Evolutionary conservation across 2,113 vertebrate genomes (phyloP).

Genomic region (Candoia aspera): DNA sequence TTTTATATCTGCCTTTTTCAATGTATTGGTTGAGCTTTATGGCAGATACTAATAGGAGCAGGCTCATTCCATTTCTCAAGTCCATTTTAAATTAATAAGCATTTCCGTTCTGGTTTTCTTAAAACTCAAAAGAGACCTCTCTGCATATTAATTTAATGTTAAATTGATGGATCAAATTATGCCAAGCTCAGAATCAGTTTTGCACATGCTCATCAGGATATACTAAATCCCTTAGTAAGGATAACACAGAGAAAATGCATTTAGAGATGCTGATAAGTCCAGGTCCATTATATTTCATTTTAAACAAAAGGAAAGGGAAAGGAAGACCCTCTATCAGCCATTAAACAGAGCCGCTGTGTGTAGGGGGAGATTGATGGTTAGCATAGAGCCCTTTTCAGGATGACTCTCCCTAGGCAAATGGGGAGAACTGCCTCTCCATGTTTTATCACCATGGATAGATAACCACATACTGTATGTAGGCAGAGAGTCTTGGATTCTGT

Average conservation of each 20-base stretch:
- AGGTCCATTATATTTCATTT: conserved; percentile 95
- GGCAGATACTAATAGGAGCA: conserved; percentile 78
- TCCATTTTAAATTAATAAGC: conserved; percentile 79
- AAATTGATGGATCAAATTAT: conserved; percentile 99
- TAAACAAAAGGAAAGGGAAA: conserved; percentile 88
- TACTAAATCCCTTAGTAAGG: conserved; percentile 79
- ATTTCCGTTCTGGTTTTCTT: conserved; percentile 74
- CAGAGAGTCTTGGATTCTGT: conserved; percentile 78
- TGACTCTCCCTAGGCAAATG: conserved; percentile 75
- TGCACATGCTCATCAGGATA: conserved; percentile 82
- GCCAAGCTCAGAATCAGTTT: conserved; percentile 89
- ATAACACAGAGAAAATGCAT: conserved; percentile 82
- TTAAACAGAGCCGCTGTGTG: conserved; percentile 91
- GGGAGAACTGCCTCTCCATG: conserved; percentile 67
- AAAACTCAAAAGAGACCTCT: conserved; percentile 77
- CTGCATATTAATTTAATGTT: conserved; percentile 93
- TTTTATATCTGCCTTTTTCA: conserved; percentile 27
- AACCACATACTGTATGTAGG: conserved; percentile 79
- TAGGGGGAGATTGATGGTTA: conserved; percentile 92
- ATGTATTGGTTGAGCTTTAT: conserved; percentile 49
- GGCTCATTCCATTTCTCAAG: conserved; percentile 75
- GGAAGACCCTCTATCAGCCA: conserved; percentile 90
- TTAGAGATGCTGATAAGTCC: conserved; percentile 92
- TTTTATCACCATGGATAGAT: conserved; percentile 70
- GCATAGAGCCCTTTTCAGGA: conserved; percentile 81